Percentiles rank a stretch among this genome's conserved stretches.
phyloP scores from a whole-genome alignment of 2,888 invertebrate species.

The Leucoma salicis region DNA sequence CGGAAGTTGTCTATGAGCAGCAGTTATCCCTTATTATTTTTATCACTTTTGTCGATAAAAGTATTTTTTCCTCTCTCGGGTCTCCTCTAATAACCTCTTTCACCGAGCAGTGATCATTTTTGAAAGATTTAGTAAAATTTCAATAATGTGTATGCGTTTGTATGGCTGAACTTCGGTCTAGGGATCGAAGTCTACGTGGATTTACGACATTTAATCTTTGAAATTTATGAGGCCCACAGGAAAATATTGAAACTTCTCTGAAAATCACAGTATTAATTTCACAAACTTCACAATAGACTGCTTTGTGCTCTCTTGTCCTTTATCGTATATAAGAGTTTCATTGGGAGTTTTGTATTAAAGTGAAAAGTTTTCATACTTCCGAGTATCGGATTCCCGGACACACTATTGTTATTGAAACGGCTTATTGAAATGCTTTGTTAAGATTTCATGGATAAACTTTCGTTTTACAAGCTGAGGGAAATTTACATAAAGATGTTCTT shows the following conservation, averaged over 20 bases:
- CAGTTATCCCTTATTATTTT: no score
- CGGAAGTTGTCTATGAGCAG: no score
- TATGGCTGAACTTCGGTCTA: no score
- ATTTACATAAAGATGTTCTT: neutral
- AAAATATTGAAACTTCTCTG: constrained; percentile 42
- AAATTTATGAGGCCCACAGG: no score
- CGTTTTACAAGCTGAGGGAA: neutral
- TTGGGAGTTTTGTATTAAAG: constrained; percentile 22
- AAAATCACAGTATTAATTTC: constrained; percentile 42
- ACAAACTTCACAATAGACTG: constrained; percentile 32
- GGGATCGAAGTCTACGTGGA: no score
- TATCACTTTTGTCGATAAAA: no score
- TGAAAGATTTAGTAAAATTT: no score
- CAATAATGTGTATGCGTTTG: no score
- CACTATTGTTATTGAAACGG: constrained; percentile 9
- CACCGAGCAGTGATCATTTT: no score
- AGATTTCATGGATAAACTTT: neutral
- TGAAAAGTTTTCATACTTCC: constrained; percentile 21
- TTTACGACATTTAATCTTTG: no score
- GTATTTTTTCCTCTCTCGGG: no score
- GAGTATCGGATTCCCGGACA: constrained; percentile 6
- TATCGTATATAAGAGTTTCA: constrained; percentile 35
- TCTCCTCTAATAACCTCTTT: no score
- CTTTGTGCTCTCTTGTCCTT: constrained; percentile 32
- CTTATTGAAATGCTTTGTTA: constrained; percentile 8